Evolutionary conservation across 2,797 vertebrate species (phyloP), one percentile per base, ranked within the genome.

Genomic region (Tiaroga cobitis): DNA sequence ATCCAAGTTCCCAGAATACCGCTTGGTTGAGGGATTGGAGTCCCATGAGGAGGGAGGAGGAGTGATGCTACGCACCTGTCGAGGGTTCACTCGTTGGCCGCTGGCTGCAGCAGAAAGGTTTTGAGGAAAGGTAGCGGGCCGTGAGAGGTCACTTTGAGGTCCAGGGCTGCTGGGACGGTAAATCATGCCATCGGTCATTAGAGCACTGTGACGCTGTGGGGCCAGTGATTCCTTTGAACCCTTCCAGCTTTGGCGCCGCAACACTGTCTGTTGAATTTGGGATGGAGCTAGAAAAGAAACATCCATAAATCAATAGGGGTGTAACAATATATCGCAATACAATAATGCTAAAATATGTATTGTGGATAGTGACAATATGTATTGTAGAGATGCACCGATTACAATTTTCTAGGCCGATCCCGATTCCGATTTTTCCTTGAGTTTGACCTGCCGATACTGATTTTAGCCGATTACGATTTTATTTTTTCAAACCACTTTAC

Each of bases 151-250:
- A 18, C 94, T 89, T 90, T 96, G 96, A 8, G 96, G 95, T 61
- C 93, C 96, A 2, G 97, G 97, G 83, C 96, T 99, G 90, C 98
- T 97, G 0, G 98, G 96, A 88, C 95, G 96, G 91, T 98, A 99
- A 84, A 95, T 93, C 11, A 95, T 95, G 2, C 94, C 95, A 1
- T 99, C 97, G 85, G 94, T 94, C 90, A 98, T 91, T 5, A 96
- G 90, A 65, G 96, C 95, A 24, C 95, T 96, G 0, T 97, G 97
- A 75, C 98, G 93, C 86, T 97, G 96, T 68, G 95, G 94, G 82
- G 96, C 96, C 93, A 99, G 86, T 83, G 98, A 98, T 91, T 99
- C 98, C 91, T 98, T 99, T 19, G 98, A 99, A 81, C 97, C 98
- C 92, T 99, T 99, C 98, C 98, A 99, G 95, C 98, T 99, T 29